Evolutionary conservation across 2,113 vertebrate genomes (phyloP).

Genomic region (Syngnathoides biaculeatus): DNA sequence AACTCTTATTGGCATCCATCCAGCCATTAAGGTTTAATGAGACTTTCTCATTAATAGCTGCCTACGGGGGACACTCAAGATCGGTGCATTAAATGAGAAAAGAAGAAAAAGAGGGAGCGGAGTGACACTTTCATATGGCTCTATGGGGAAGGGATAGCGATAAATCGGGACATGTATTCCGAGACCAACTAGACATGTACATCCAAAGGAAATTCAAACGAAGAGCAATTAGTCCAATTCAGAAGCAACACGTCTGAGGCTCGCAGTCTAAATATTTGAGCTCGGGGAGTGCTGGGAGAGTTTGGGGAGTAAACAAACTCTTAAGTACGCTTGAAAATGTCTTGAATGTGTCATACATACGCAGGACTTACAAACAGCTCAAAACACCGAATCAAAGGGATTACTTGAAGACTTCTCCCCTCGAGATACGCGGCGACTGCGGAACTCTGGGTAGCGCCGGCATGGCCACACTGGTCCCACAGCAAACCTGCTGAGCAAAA

Average conservation of each 20-base stretch:
- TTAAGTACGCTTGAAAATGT: constrained; percentile 43
- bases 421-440: constrained; percentile 44
- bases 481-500: background rate
- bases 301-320: constrained; percentile 52
- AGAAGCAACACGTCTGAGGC: constrained; percentile 41
- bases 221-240: constrained; percentile 21
- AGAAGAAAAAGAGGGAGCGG: constrained; percentile 25
- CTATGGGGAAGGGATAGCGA: constrained; percentile 46
- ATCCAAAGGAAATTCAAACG: background rate
- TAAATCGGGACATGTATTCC: constrained; percentile 27
- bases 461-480: background rate
- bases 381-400: constrained; percentile 50
- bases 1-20: constrained; percentile 44
- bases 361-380: constrained; percentile 33
- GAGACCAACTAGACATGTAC: constrained; percentile 11
- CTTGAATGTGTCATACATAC: background rate
- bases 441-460: constrained; percentile 25
- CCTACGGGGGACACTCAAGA: constrained; percentile 57
- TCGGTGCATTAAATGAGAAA: constrained; percentile 46
- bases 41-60: constrained; percentile 66
- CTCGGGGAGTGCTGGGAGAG: constrained; percentile 21
- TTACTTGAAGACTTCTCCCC: constrained; percentile 43
- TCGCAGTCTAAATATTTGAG: constrained; percentile 54
- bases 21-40: constrained; percentile 73
- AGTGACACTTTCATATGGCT: constrained; percentile 44